These are phyloP conservation scores for Gobio gobio DNA, from an alignment of 2,113 vertebrate genomes.

Conservation along the genomic window DNA sequence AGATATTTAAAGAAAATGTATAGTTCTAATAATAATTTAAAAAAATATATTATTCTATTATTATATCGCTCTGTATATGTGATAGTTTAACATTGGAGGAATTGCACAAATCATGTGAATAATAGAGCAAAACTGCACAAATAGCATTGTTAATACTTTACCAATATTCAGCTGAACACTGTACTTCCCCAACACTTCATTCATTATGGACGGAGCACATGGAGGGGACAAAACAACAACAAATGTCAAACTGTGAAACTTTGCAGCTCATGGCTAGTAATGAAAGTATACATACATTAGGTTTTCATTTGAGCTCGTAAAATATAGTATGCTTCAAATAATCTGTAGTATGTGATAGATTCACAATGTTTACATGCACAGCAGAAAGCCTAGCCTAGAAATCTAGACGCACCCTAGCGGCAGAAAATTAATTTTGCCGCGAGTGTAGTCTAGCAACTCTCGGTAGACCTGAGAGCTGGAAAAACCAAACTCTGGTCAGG, in stretches of 20 bases:
- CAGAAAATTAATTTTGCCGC: too few relatives aligned
- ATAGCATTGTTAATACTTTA: conserved; percentile 63
- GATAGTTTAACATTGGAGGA: too few relatives aligned
- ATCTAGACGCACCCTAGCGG: too few relatives aligned
- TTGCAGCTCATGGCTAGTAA: background rate
- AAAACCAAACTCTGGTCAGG: too few relatives aligned
- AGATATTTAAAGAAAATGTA: too few relatives aligned
- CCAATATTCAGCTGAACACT: conserved; percentile 90
- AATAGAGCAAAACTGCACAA: background rate
- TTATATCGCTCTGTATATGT: too few relatives aligned
- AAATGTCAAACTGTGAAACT: background rate
- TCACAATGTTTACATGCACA: conserved; percentile 8
- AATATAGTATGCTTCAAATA: background rate
- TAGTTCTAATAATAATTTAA: too few relatives aligned
- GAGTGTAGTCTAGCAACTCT: too few relatives aligned
- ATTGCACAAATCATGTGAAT: too few relatives aligned
- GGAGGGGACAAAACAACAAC: background rate
- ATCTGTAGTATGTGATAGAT: too few relatives aligned
- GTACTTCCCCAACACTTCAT: conserved; percentile 93
- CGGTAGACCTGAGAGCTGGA: too few relatives aligned
- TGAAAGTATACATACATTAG: background rate
- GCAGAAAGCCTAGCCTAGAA: background rate
- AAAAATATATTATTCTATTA: too few relatives aligned
- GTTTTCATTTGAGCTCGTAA: background rate
- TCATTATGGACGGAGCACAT: conserved; percentile 14